A percentile compares a stretch with the other conserved stretches of the same genome.
Evolutionary conservation across 1,140 invertebrate genomes (phyloP).

Genomic region (Eurosta solidaginis): DNA sequence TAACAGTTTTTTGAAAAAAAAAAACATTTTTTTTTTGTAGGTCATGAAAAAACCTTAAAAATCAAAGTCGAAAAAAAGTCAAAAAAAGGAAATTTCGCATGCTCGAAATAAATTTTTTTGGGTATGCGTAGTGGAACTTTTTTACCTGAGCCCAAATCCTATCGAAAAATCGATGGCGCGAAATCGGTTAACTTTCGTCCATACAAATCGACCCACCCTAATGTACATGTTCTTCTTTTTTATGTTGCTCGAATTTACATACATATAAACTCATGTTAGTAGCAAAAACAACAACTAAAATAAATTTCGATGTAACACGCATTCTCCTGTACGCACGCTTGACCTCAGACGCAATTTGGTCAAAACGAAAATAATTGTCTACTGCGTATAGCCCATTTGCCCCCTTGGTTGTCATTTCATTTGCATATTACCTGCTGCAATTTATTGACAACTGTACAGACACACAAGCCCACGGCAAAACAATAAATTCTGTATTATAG

Average conservation of each 20-base stretch:
- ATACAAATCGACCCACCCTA: too few species aligned
- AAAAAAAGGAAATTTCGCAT: too few species aligned
- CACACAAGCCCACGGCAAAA: not conserved
- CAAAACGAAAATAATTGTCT: constrained; percentile 4
- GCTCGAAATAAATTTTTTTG: too few species aligned
- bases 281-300: not conserved
- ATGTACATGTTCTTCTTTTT: not conserved
- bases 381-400: not conserved
- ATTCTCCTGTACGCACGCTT: constrained; percentile 16
- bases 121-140: too few species aligned
- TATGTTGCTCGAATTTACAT: not conserved
- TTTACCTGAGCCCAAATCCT: too few species aligned
- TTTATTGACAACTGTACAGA: not conserved
- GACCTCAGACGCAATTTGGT: not conserved
- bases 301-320: not conserved
- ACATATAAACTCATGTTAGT: not conserved
- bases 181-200: too few species aligned
- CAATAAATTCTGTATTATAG: too few species aligned
- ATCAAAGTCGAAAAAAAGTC: too few species aligned
- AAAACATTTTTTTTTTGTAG: too few species aligned
- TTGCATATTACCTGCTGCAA: not conserved
- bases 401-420: not conserved
- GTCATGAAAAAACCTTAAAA: too few species aligned
- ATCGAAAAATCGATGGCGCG: too few species aligned
- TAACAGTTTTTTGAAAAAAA: too few species aligned